Conservation (phyloP, 2,888 invertebrate genomes). For the Ectemnius continuus region DNA sequence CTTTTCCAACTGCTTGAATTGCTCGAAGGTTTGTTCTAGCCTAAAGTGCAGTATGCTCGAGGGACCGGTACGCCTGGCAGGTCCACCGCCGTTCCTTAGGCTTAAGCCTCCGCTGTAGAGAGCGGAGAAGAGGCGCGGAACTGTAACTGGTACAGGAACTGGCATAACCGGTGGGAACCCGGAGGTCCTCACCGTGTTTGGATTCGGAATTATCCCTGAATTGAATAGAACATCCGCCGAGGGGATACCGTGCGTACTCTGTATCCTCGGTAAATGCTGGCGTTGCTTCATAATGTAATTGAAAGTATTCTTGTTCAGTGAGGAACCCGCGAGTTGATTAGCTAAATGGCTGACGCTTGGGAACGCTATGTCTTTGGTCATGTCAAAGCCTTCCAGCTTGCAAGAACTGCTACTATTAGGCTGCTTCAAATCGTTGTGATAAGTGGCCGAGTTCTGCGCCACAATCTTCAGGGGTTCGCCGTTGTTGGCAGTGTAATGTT, state of each 20-base stretch:
- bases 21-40: constrained; percentile 88
- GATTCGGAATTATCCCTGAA: constrained; percentile 66
- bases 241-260: constrained; percentile 62
- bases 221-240: constrained; percentile 72
- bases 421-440: constrained; percentile 68
- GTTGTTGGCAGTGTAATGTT: constrained; percentile 70
- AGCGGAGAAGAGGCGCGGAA: constrained; percentile 69
- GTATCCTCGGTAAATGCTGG: constrained; percentile 65
- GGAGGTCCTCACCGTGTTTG: constrained; percentile 54
- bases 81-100: constrained; percentile 64
- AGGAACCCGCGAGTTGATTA: constrained; percentile 62
- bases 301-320: constrained; percentile 68
- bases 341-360: constrained; percentile 62
- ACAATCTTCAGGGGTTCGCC: constrained; percentile 67
- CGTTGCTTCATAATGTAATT: constrained; percentile 72
- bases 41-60: constrained; percentile 84
- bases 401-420: constrained; percentile 61
- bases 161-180: constrained; percentile 70
- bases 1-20: constrained; percentile 88
- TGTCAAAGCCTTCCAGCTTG: constrained; percentile 68
- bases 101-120: constrained; percentile 67
- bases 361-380: constrained; percentile 66
- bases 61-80: constrained; percentile 79
- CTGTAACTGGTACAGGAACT: constrained; percentile 68
- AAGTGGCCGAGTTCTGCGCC: constrained; percentile 61